These are phyloP conservation scores for Poecile montanus DNA, from an alignment of 2,797 vertebrate species.

Conservation along the genomic window DNA sequence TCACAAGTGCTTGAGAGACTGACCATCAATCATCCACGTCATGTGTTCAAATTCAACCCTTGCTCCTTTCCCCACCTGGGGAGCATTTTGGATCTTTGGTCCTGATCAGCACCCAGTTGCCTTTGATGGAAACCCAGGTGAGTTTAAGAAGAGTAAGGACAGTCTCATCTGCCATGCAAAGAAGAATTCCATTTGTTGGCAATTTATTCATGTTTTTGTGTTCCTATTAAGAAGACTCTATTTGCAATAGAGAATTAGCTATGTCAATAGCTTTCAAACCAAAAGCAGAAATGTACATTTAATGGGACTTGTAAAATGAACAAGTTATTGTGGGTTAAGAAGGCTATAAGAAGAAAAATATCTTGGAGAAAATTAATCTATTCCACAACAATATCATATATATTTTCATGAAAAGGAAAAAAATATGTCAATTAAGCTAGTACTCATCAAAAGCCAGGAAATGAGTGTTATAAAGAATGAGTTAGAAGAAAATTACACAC, in stretches of 20 bases:
- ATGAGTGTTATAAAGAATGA: background rate
- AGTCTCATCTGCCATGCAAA: background rate
- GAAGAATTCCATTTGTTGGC: background rate
- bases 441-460: background rate
- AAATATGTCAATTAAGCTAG: background rate
- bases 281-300: background rate
- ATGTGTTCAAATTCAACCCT: background rate
- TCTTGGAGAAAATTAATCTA: background rate
- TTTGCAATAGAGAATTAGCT: background rate
- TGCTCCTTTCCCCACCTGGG: background rate
- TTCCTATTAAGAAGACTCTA: background rate
- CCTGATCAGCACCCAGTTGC: background rate
- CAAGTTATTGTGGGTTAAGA: background rate
- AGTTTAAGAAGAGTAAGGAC: background rate
- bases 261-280: background rate
- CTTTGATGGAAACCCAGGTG: background rate
- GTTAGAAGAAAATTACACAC: background rate
- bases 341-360: background rate
- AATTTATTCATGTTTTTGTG: background rate
- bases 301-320: background rate
- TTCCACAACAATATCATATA: background rate
- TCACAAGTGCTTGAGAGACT: background rate
- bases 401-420: background rate
- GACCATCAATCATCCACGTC: fast-evolving
- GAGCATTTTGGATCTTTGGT: background rate